Evolutionary conservation across 92 coral and sea anemone species (phyloP), one percentile per base, ranked within the genome.

Genomic region (Palythoa caribaeorum): DNA sequence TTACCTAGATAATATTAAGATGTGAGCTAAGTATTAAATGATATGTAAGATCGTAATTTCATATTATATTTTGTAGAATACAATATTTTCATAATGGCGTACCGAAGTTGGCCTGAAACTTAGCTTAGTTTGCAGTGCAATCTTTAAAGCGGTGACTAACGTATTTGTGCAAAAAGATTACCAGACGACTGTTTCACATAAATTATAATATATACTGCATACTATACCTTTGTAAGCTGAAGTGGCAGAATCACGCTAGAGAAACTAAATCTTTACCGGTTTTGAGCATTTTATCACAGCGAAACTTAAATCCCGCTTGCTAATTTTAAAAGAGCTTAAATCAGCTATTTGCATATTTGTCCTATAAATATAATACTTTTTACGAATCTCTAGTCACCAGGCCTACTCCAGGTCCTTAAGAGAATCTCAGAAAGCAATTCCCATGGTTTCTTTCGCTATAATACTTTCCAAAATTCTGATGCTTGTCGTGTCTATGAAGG

Each of bases 1-100:
- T 73, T 87, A 55, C 80, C 87, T 92, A 93, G 86, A 94, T 63
- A 78, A 94, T 70, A 75, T n/a, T 36, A 55, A 85, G 77, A 89
- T 83, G 90, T 90, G 83, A 93, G 89, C 53, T 73, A 87, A 86
- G 80, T 93, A 89, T 90, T 60, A 88, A 75, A 94, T 94, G 73
- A 85, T 88, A 71, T 79, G 66, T 86, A 69, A 79, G 83, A 83
- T 69, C 76, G 93, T 91, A 93, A 89, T 89, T 88, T 88, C 92
- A 91, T 93, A 91, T 91, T 91, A 91, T 91, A 94, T 94, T 94
- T 94, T 94, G 98, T 94, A 94, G 96, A 93, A 93, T 93, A 93
- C 93, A 60, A 94, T 94, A 93, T 94, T 94, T 94, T 94, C 98
- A 93, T 94, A 93, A 53, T 40, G 54, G 72, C 28, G 39, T 80